Base-by-base conservation (phyloP, 2,797 vertebrate genomes). In the Danio aesculapii region DNA sequence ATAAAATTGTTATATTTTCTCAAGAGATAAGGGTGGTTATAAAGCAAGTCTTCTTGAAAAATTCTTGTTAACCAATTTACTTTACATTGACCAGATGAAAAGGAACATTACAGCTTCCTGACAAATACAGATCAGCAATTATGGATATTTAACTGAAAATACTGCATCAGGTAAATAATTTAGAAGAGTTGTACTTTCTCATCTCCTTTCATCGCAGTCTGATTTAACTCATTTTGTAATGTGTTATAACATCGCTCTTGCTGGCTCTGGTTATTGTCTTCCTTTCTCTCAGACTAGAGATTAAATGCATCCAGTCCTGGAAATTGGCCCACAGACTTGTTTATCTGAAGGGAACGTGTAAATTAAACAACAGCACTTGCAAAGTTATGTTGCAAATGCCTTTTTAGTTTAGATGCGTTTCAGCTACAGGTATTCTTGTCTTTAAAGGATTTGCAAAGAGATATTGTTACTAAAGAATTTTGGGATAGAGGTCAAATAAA, bases 241-340 rank as follows among this genome's bases (percentile, higher is more conserved):
- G n/a, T n/a, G n/a, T n/a, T 30, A 50, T 50, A 71, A 70, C 44
- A 19, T 21, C 13, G 30, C 30, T 71, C 52, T n/a, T 55, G 6
- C 16, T 72, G 17, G 30, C 30, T 71, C 52, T 39, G 41, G 10
- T 10, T 72, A 2, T 58, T 58, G 53, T 72, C 69, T 72, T 57
- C n/a, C 6, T 6, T 19, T 57, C 39, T 57, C 12, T n/a, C 3
- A 44, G 39, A 55, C 13, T 19, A 21, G 14, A n/a, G 14, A 44
- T 53, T 11, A 53, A 6, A 16, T 9, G 5, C 14, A 4, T 13
- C 41, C 69, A 53, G 49, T 53, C 50, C 50, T 70, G 67, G 14
- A 53, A 70, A 41, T 53, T 10, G 16, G 49, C 1, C 49, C 6
- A 30, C 16, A 70, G 41, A 19, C 7, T 9, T 55, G 16, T 13